Conservation (phyloP, 2,113 vertebrate genomes). For the Phalacrocorax brasilianus region DNA sequence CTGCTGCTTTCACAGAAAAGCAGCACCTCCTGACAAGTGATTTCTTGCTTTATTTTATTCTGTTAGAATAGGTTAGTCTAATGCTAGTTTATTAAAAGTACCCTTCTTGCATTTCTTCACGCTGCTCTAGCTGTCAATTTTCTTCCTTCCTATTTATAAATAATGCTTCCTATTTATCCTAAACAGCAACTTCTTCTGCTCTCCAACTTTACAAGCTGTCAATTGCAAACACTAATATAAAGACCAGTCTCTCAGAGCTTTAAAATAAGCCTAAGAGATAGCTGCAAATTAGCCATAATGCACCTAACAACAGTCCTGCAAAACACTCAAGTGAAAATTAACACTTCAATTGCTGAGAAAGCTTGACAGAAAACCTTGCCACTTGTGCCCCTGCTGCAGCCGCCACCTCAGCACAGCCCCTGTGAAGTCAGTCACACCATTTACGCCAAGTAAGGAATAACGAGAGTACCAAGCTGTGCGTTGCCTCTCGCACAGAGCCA, state of each 20-base stretch:
- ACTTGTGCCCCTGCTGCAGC: not conserved
- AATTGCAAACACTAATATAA: not conserved
- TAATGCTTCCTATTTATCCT: slow-evolving; percentile 3
- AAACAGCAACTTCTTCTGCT: not conserved
- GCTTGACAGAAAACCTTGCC: not conserved
- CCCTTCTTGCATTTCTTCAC: not conserved
- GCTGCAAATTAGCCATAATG: not conserved
- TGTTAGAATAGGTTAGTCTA: not conserved
- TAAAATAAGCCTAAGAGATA: not conserved
- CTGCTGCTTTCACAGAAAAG: not conserved
- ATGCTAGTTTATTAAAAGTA: not conserved
- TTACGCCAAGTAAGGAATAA: not conserved
- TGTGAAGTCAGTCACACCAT: not conserved
- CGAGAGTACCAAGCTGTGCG: not conserved
- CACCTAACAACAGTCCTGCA: not conserved
- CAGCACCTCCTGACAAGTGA: not conserved
- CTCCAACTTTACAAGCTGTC: slow-evolving; percentile 18
- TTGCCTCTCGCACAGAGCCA: not conserved
- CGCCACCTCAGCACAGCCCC: not conserved
- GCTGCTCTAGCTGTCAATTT: not conserved
- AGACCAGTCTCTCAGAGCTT: not conserved
- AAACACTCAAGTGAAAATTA: not conserved
- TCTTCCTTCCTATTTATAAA: slow-evolving; percentile 2
- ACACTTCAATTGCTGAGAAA: not conserved
- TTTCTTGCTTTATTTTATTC: not conserved